Evolutionary conservation across 2,888 invertebrate genomes (phyloP), one percentile per base, ranked within the genome.

Genomic region (Drosophila subquinaria): DNA sequence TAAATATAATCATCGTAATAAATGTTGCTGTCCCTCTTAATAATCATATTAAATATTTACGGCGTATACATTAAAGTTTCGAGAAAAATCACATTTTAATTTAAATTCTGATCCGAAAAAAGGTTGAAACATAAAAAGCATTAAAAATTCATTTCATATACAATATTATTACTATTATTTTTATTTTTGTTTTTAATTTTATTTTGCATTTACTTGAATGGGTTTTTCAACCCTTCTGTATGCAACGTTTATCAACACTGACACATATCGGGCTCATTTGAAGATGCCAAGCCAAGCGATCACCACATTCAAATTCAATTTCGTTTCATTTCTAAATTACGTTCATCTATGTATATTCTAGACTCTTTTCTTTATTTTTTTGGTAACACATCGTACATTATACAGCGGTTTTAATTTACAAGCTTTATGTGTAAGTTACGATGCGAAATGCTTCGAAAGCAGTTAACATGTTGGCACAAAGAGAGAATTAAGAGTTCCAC

Each of bases 21-120:
- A 87, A 79, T 84, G 71, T 79, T 85, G 70, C 76, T 72, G 82
- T 74, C 74, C 38, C 60, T 68, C 80, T 79, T 81, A 76, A 73
- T 88, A 90, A 86, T 87, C 89, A 85, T 85, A 86, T 84, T 88
- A 81, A 89, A 88, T 90, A 87, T 88, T 87, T 87, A 88, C 88
- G 76, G 89, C 90, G 90, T 88, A 88, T 88, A 88, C 90, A 81
- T 90, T 90, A 78, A 89, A 90, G 90, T 90, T 88, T 90, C 90
- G 79, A 89, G 89, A 90, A 81, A 89, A 90, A 88, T 88, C 90
- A 90, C 88, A 88, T 90, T 90, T 87, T 78, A 87, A 87, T 87
- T 85, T 89, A 89, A 90, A 90, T 88, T 89, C 88, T 73, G 88
- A 84, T 79, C 89, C 76, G 73, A 79, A 90, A 81, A 73, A 64